Percentiles rank a stretch among this genome's conserved stretches.
Conservation (phyloP, 2,888 invertebrate species). For the Netelia melanura region DNA sequence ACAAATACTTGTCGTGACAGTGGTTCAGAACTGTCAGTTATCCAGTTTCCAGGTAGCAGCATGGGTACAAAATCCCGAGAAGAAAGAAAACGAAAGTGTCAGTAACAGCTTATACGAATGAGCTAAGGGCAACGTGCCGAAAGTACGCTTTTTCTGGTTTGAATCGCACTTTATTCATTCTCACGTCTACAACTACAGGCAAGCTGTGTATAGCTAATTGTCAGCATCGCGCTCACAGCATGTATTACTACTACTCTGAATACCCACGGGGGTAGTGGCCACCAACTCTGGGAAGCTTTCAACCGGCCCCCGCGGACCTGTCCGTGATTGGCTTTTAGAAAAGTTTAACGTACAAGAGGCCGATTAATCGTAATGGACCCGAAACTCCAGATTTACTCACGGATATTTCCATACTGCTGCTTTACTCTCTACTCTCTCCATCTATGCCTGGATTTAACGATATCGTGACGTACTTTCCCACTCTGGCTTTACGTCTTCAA, state of each 20-base stretch:
- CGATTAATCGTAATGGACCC: constrained; percentile 68
- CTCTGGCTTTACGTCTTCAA: not conserved
- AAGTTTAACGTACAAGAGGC: constrained; percentile 58
- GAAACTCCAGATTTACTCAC: constrained; percentile 43
- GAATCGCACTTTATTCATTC: not conserved
- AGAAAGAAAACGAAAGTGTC: too few species aligned
- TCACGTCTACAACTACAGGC: constrained; percentile 4
- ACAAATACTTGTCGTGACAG: too few species aligned
- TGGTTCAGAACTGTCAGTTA: too few species aligned
- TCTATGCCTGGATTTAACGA: constrained; percentile 11
- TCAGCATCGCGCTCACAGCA: constrained; percentile 3
- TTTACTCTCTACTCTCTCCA: constrained; percentile 8
- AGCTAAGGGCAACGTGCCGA: too few species aligned
- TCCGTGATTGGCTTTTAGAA: constrained; percentile 57
- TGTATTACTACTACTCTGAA: constrained; percentile 1
- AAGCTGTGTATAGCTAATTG: not conserved
- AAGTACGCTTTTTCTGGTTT: too few species aligned
- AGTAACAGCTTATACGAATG: too few species aligned
- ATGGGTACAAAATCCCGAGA: too few species aligned
- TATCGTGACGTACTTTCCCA: constrained; percentile 27
- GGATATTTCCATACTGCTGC: constrained; percentile 36
- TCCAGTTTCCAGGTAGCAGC: too few species aligned
- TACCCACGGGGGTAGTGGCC: constrained; percentile 12
- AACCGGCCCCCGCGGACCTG: constrained; percentile 3
- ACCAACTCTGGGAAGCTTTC: constrained; percentile 40